Percentiles rank a stretch among this genome's conserved stretches.
Conservation (phyloP, 2,888 invertebrate species). For the Heterodera filipjevi region DNA sequence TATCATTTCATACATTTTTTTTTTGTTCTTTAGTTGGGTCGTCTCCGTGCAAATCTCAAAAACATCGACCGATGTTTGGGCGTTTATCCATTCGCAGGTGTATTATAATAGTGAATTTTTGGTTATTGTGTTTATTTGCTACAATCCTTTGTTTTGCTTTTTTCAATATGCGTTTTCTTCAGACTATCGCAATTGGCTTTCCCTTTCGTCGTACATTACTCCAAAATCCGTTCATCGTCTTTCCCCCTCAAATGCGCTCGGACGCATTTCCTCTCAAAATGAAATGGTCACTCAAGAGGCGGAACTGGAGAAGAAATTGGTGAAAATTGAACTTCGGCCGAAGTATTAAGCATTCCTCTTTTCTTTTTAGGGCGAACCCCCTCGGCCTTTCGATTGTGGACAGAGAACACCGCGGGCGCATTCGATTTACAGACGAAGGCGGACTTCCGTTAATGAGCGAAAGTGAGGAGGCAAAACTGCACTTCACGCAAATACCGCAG, state of each 20-base stretch:
- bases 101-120: background rate
- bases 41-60: constrained; percentile 71
- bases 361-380: constrained; percentile 35
- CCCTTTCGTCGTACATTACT: constrained; percentile 68
- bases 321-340: background rate
- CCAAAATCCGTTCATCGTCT: constrained; percentile 24
- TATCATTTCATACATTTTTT: background rate
- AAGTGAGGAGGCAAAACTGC: constrained; percentile 79
- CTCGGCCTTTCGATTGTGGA: constrained; percentile 37
- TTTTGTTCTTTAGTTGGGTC: constrained; percentile 40
- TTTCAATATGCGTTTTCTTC: background rate
- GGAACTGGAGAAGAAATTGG: constrained; percentile 38
- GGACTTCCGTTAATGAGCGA: constrained; percentile 82
- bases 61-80: constrained; percentile 81
- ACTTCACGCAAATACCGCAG: constrained; percentile 70
- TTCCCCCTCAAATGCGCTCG: constrained; percentile 36
- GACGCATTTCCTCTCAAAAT: constrained; percentile 56
- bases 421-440: constrained; percentile 55
- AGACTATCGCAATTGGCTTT: constrained; percentile 79
- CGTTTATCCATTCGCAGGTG: constrained; percentile 82
- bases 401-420: constrained; percentile 50
- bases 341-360: background rate
- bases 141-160: constrained; percentile 76
- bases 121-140: constrained; percentile 68
- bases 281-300: constrained; percentile 60